Evolutionary conservation across 2,113 vertebrate species (phyloP).

Genomic region (Callopanchax toddi): DNA sequence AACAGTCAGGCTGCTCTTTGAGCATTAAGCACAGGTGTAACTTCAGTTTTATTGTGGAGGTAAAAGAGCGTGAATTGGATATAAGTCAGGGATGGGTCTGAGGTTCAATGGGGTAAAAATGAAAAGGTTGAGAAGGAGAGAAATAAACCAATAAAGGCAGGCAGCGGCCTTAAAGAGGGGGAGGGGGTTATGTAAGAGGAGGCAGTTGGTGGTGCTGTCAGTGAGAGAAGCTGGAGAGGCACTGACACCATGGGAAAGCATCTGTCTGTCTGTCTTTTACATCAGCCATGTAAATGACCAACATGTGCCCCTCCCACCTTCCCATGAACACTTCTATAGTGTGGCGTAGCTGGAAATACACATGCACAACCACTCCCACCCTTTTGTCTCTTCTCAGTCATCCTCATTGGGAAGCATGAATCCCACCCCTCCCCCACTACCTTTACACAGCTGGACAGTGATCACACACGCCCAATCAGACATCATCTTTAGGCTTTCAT

Average conservation of each 20-base stretch:
- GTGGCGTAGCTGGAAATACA: conserved; percentile 32
- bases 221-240: conserved; percentile 59
- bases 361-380: conserved; percentile 15
- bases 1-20: conserved; percentile 7
- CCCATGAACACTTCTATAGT: not conserved
- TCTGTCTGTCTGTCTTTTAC: conserved; percentile 63
- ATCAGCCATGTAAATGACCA: conserved; percentile 37
- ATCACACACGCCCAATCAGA: conserved; percentile 50
- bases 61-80: conserved; percentile 10
- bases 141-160: conserved; percentile 79
- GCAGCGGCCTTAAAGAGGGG: conserved; percentile 62
- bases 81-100: conserved; percentile 18
- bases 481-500: conserved; percentile 34
- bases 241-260: conserved; percentile 70
- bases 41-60: not conserved
- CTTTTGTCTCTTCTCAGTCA: conserved; percentile 44
- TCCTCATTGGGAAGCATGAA: conserved; percentile 64
- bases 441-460: conserved; percentile 49
- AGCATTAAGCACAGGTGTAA: not conserved
- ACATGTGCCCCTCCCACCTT: conserved; percentile 5
- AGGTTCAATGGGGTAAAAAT: conserved; percentile 59
- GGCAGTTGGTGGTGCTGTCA: conserved; percentile 74
- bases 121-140: conserved; percentile 68
- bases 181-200: conserved; percentile 81
- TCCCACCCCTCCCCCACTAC: conserved; percentile 62